Evolutionary conservation across 2,797 vertebrate genomes (phyloP), one percentile per base, ranked within the genome.

Genomic region (Carcharodon carcharias): DNA sequence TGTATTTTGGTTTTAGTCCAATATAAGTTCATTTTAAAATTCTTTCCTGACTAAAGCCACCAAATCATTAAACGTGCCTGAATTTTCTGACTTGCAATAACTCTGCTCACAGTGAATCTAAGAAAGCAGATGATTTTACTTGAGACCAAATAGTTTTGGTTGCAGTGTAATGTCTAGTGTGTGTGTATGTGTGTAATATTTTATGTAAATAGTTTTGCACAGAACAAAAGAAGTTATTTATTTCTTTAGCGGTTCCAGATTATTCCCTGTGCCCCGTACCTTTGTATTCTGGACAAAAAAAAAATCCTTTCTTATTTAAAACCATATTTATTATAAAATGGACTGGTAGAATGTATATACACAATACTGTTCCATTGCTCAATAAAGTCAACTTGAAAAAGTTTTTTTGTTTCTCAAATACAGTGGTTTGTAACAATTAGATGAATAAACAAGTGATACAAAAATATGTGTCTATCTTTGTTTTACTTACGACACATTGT

Each of bases 121-220:
- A 35, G 31, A 77, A 96, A 80, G 40, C 35, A 80, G 54, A 35
- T 80, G 16, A 26, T 63, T 77, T 73, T 56, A 80, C n/a, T 96
- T 73, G 54, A 77, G 97, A 96, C 97, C 97, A 96, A 97, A 96
- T 96, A 96, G 96, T 96, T 97, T 73, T 96, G 73, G 82, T 56
- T 96, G 91, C n/a, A 21, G 35, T 21, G 96, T 96, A 23, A 95
- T 63, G 96, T 93, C 85, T 96, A 67, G 23, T 8, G 16, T 93
- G 61, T 96, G 97, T 96, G 95, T 97, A 96, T 96, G 69, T 40
- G 96, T 97, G 99, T 98, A 99, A 98, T 97, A 98, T 98, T 98
- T 97, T 97, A 96, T 99, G 99, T 99, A 99, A 99, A 99, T 99
- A 99, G 97, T 98, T 98, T 97, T 98, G 97, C 97, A 98, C 97